Evolutionary conservation across 2,113 vertebrate species (phyloP).

Genomic region (Calidris pugnax): DNA sequence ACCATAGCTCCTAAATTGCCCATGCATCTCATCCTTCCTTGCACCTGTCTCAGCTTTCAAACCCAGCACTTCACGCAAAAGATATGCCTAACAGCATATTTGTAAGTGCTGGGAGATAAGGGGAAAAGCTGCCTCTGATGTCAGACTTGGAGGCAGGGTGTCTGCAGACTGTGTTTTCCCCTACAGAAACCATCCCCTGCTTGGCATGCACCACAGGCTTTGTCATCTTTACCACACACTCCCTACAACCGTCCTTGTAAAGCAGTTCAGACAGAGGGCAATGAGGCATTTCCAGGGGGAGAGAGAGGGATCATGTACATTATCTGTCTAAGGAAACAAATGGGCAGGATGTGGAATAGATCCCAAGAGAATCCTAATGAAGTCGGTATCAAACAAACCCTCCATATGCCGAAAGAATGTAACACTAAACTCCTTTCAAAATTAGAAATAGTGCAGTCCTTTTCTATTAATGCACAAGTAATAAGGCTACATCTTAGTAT

Average conservation of each 20-base stretch:
- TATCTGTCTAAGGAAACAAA: conserved; percentile 21
- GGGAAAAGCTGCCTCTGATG: conserved; percentile 7
- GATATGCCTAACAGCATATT: conserved; percentile 38
- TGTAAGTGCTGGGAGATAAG: not conserved
- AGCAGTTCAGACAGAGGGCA: conserved; percentile 40
- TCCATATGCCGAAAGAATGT: not conserved
- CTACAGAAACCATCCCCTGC: not conserved
- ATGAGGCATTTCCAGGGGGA: not conserved
- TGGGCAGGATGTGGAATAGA: conserved; percentile 19
- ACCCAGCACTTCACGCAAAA: not conserved
- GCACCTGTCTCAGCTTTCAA: conserved; percentile 61
- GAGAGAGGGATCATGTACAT: not conserved
- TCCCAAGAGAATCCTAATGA: conserved; percentile 24
- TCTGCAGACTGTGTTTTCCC: not conserved
- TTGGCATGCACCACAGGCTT: not conserved
- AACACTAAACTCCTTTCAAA: not conserved
- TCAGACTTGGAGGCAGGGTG: not conserved
- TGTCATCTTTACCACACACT: not conserved
- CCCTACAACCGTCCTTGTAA: not conserved
- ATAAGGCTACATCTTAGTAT: not conserved
- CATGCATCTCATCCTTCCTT: conserved; percentile 44
- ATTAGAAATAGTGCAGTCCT: not conserved
- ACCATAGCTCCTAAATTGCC: conserved; percentile 18
- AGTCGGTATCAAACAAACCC: not conserved
- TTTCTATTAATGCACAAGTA: not conserved